Evolutionary conservation across 2,113 vertebrate species (phyloP).

Genomic region (Daphoenositta chrysoptera): DNA sequence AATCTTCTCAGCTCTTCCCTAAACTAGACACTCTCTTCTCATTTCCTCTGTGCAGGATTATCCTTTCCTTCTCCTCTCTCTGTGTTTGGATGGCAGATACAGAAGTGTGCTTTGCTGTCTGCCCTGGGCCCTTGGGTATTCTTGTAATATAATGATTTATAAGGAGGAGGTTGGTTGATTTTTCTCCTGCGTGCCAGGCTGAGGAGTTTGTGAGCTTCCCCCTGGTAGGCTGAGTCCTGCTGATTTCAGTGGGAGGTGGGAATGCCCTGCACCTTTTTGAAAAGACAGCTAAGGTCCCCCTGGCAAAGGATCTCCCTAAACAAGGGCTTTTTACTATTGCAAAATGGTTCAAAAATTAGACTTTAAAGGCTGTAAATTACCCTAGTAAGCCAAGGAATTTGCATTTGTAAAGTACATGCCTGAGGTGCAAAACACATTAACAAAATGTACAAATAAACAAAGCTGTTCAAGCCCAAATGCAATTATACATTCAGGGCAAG

Average conservation of each 20-base stretch:
- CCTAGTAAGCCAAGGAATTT: conserved; percentile 57
- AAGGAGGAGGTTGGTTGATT: background rate
- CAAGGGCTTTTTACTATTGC: background rate
- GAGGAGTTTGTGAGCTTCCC: background rate
- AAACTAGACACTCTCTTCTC: background rate
- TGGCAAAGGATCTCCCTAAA: background rate
- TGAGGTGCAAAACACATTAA: conserved; percentile 54
- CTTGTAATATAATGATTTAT: background rate
- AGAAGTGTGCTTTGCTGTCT: background rate
- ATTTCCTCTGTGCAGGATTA: background rate
- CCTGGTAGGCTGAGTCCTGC: background rate
- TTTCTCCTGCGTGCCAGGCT: background rate
- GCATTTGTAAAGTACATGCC: conserved; percentile 64
- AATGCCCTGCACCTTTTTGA: background rate
- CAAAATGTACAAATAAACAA: conserved; percentile 55
- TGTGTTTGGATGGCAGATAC: background rate
- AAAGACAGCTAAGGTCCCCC: background rate
- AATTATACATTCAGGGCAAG: conserved; percentile 43
- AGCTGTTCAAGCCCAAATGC: conserved; percentile 36
- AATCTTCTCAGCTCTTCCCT: background rate
- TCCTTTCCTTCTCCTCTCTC: background rate
- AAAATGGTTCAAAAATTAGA: conserved; percentile 39
- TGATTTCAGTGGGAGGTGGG: background rate
- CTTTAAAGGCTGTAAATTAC: conserved; percentile 33
- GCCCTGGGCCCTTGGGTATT: background rate